Conservation (phyloP, 2,113 vertebrate genomes). For the Labrus mixtus region DNA sequence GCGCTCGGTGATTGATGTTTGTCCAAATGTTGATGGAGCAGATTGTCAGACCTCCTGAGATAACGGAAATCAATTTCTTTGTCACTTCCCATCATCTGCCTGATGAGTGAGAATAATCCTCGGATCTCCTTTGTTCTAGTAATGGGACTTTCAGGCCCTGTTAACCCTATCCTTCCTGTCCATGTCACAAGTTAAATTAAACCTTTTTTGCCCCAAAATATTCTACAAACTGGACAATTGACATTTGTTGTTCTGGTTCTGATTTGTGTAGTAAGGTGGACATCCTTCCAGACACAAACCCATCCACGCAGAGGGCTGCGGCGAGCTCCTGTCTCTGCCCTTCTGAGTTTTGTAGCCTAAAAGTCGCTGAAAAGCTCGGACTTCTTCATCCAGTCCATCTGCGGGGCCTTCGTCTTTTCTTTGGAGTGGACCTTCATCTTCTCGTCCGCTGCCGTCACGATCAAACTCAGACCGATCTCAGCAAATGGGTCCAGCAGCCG, state of each 20-base stretch:
- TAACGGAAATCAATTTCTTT: conserved; percentile 50
- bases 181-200: not conserved
- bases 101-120: not conserved
- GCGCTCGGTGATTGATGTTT: conserved; percentile 16
- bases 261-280: not conserved
- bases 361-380: conserved; percentile 98
- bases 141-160: not conserved
- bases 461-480: conserved; percentile 91
- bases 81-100: conserved; percentile 34
- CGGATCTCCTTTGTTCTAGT: not conserved
- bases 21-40: conserved; percentile 33
- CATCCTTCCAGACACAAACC: not conserved
- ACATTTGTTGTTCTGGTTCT: conserved; percentile 2
- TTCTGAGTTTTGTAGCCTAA: too few species aligned
- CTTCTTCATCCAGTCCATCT: conserved; percentile 99
- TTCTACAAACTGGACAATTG: too few species aligned
- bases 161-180: not conserved
- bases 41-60: conserved; percentile 30
- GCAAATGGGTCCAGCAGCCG: conserved; percentile 93
- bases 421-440: conserved; percentile 94
- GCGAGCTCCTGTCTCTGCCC: conserved; percentile 10
- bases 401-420: conserved; percentile 91
- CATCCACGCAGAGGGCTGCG: not conserved
- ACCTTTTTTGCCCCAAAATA: not conserved
- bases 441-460: conserved; percentile 93